These are phyloP conservation scores for Enteromius argenteus DNA, from an alignment of 2,797 vertebrate species.

Conservation along the genomic window DNA sequence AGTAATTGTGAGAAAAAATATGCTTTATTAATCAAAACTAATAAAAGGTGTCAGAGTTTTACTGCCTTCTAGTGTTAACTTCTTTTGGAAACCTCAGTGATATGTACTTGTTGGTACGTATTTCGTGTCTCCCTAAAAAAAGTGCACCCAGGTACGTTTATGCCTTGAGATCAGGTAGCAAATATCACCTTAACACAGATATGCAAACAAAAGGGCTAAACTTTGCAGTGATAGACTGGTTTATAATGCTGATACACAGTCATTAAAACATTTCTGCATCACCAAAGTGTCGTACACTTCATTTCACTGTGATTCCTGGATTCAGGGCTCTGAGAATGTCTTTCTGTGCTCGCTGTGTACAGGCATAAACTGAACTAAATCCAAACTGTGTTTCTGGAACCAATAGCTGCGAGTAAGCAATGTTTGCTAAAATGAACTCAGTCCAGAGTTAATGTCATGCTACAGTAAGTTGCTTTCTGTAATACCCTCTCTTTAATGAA, in stretches of 20 bases:
- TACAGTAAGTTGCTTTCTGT: constrained; percentile 2
- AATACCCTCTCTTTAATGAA: not conserved
- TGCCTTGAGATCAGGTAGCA: not conserved
- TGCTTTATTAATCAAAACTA: no score
- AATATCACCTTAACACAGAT: not conserved
- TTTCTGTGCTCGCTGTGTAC: not conserved
- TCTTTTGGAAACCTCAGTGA: no score
- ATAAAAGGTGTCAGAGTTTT: no score
- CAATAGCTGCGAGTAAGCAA: not conserved
- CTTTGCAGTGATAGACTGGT: not conserved
- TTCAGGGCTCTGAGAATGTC: not conserved
- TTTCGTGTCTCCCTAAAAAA: no score
- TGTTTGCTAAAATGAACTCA: not conserved
- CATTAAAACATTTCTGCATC: not conserved
- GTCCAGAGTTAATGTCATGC: not conserved
- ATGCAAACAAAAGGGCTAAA: not conserved
- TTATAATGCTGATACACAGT: not conserved
- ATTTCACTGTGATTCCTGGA: not conserved
- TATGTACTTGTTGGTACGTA: no score
- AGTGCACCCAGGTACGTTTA: no score
- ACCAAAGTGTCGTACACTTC: not conserved
- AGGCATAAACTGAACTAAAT: not conserved
- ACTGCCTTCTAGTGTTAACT: no score
- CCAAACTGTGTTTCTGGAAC: not conserved
- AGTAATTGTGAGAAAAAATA: no score